Base-by-base conservation (phyloP, 2,888 invertebrate genomes). In the Apodemia hepburni region DNA sequence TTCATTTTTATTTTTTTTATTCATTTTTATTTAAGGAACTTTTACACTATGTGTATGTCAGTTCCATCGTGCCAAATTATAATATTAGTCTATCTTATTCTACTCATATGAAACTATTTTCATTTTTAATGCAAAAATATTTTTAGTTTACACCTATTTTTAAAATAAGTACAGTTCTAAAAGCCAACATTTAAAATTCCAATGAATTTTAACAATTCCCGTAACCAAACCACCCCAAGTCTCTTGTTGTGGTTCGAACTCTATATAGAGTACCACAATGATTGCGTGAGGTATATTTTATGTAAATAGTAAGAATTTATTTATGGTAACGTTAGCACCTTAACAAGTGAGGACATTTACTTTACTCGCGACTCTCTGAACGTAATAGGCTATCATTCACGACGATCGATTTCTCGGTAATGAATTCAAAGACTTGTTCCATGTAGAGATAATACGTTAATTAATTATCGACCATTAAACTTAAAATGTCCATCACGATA, bases 331-430 rank as follows among this genome's bases (percentile, higher is more conserved):
- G 29, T 57, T 57, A n/a, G 54, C 54, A 57, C 54, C 54, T 57
- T 27, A 57, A 57, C 54, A 57, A 57, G 51, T 51, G 35, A 58
- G 35, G 35, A 59, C 59, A 73, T 74, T 76, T 78, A 83, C 80
- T 83, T 84, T 84, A 82, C 76, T 75, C 78, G 75, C 82, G 74
- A 74, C 77, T 71, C 75, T 81, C 75, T 81, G 82, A 72, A 80
- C 80, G 78, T 76, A 78, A 78, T 78, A 78, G 79, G 80, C 81
- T 83, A 83, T 84, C 79, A 74, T 73, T 75, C 65, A 72, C 74
- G 69, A 70, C 70, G 72, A 82, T 84, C 85, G 78, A 77, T 75
- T 85, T 86, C 85, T 76, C 68, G 76, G 85, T 82, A 82, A 76
- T 74, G 80, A 80, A 79, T 83, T 82, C 81, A 79, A 80, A 80